Percentiles rank a stretch among this genome's conserved stretches.
phyloP scores from a whole-genome alignment of 1,140 invertebrate genomes.

The Pemphigus obesinymphae region DNA sequence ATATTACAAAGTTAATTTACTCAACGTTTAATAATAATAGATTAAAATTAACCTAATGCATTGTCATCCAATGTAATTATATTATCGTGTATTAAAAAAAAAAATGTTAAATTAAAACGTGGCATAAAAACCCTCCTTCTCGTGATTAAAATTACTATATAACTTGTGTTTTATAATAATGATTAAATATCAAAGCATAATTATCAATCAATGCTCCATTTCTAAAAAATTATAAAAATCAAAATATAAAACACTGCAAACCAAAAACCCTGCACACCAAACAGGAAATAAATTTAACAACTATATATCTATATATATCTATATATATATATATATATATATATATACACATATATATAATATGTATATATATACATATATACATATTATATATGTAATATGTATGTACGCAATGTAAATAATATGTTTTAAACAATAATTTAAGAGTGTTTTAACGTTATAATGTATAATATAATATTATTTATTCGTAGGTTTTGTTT shows the following conservation, averaged over 20 bases:
- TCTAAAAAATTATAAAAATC: constrained; percentile 12
- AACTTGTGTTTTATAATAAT: constrained; percentile 14
- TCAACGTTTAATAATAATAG: constrained; percentile 1
- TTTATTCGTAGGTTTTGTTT: background rate
- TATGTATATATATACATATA: no score
- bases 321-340: no score
- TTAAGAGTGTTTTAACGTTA: background rate
- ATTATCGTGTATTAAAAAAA: constrained; percentile 6
- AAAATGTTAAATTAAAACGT: background rate
- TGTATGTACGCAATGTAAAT: background rate
- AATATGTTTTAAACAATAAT: background rate
- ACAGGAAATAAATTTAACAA: constrained; percentile 23
- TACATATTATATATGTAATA: background rate
- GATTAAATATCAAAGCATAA: constrained; percentile 1
- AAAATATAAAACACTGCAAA: constrained; percentile 33
- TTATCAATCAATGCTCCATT: constrained; percentile 21
- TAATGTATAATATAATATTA: background rate
- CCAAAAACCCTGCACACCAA: constrained; percentile 36
- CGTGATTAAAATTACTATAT: background rate
- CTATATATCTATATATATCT: no score
- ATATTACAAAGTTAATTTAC: constrained; percentile 21
- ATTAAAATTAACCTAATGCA: constrained; percentile 24
- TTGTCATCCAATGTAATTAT: background rate
- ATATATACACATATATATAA: no score
- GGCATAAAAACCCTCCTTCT: background rate